Conservation (phyloP, 2,888 invertebrate genomes). For the Elgonia sp. region DNA sequence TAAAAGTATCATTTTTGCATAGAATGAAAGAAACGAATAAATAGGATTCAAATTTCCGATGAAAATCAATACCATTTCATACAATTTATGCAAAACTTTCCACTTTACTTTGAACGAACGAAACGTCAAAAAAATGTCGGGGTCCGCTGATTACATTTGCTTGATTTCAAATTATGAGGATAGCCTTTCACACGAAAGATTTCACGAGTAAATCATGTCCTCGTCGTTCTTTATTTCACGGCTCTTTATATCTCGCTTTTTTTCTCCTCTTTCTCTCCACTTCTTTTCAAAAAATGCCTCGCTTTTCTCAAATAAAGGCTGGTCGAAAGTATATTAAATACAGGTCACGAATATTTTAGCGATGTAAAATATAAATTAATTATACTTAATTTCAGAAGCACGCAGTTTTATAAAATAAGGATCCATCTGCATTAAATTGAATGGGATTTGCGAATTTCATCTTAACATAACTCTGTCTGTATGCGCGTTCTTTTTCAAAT, state of each 20-base stretch:
- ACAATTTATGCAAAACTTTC: no score
- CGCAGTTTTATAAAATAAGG: slow-evolving; percentile 3
- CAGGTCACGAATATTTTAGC: slow-evolving; percentile 14
- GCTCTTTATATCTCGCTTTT: slow-evolving; percentile 16
- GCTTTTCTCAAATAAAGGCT: slow-evolving; percentile 22
- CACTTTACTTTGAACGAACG: no score
- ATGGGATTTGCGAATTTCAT: not conserved
- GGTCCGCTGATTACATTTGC: slow-evolving; percentile 24
- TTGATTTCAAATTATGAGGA: slow-evolving; percentile 42
- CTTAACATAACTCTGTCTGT: not conserved
- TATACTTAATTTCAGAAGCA: not conserved
- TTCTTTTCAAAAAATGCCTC: slow-evolving; percentile 25
- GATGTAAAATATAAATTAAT: slow-evolving; percentile 31
- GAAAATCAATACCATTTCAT: no score
- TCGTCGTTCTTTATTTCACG: slow-evolving; percentile 38
- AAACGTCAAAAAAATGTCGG: slow-evolving; percentile 1
- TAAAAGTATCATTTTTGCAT: no score
- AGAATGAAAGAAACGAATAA: no score
- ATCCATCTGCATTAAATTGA: not conserved
- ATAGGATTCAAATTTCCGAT: no score
- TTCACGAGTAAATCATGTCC: slow-evolving; percentile 56
- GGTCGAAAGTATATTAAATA: slow-evolving; percentile 35
- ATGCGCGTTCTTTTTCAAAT: slow-evolving; percentile 9
- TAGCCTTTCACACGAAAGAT: slow-evolving; percentile 39
- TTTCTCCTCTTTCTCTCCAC: slow-evolving; percentile 9